Percentiles rank a stretch among this genome's conserved stretches.
Evolutionary conservation across 2,797 vertebrate genomes (phyloP).

Genomic region (Furcifer pardalis): DNA sequence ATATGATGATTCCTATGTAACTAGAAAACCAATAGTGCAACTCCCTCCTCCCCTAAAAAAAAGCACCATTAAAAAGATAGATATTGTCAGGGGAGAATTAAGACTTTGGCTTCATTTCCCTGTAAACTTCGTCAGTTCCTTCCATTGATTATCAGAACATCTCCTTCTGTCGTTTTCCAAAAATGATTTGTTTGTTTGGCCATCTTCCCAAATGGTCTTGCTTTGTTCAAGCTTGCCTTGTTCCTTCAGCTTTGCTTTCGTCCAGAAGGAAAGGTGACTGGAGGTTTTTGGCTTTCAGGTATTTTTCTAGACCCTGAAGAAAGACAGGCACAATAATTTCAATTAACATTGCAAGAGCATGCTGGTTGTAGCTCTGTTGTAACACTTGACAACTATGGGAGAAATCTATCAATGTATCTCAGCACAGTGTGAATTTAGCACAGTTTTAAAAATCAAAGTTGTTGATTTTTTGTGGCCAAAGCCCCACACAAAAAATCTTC

Average conservation of each 20-base stretch:
- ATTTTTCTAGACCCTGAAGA: constrained; percentile 84
- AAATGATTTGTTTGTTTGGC: background rate
- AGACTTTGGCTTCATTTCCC: fast-evolving
- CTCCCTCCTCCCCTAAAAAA: too few relatives aligned
- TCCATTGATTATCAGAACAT: background rate
- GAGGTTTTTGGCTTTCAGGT: constrained; percentile 80
- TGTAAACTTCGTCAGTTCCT: background rate
- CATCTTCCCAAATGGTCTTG: background rate
- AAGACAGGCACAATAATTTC: background rate
- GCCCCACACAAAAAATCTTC: background rate
- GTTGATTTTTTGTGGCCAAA: too few relatives aligned
- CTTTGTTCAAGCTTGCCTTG: constrained; percentile 65
- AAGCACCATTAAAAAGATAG: too few relatives aligned
- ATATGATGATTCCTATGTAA: too few relatives aligned
- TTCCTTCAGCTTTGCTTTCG: constrained; percentile 58
- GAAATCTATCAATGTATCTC: too few relatives aligned
- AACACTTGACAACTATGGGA: too few relatives aligned
- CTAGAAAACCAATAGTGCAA: too few relatives aligned
- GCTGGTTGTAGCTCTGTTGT: too few relatives aligned
- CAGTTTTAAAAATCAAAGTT: too few relatives aligned
- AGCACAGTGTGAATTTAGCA: too few relatives aligned
- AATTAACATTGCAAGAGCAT: too few relatives aligned
- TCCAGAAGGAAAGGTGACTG: constrained; percentile 83
- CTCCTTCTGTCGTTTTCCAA: background rate
- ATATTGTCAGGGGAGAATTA: too few relatives aligned